Evolutionary conservation across 37 sponge, comb jelly and placozoan genomes (phyloP).

Genomic region (Halichondria panicea): DNA sequence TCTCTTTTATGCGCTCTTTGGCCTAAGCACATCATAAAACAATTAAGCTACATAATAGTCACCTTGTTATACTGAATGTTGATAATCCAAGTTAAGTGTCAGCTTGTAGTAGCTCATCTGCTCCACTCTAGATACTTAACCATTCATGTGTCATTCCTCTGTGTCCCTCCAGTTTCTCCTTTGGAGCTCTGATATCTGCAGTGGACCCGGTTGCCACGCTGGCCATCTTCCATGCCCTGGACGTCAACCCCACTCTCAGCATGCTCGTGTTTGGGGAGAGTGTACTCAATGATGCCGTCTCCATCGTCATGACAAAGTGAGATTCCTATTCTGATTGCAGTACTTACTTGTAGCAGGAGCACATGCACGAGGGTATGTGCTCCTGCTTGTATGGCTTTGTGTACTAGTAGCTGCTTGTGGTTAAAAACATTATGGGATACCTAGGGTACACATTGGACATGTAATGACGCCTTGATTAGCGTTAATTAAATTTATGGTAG

Average conservation of each 20-base stretch:
- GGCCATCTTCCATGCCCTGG: constrained; percentile 94
- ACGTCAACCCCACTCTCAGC: constrained; percentile 89
- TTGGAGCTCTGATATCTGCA: constrained; percentile 95
- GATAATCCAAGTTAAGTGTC: too few species aligned
- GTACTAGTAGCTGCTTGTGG: not conserved
- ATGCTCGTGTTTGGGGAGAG: constrained; percentile 99
- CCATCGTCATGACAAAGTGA: constrained; percentile 96
- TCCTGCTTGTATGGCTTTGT: not conserved
- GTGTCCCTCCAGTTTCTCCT: constrained; percentile 75
- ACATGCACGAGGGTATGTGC: not conserved
- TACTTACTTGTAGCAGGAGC: not conserved
- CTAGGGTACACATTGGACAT: not conserved
- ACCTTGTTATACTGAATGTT: too few species aligned
- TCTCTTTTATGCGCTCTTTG: too few species aligned
- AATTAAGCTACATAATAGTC: too few species aligned
- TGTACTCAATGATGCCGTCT: constrained; percentile 97
- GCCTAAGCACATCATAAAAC: too few species aligned
- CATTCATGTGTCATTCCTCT: too few species aligned
- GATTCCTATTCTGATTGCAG: not conserved
- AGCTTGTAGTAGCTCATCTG: too few species aligned
- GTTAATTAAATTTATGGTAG: not conserved
- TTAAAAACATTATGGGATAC: constrained; percentile 2
- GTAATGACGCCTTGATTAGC: not conserved
- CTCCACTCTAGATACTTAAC: too few species aligned
- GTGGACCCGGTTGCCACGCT: constrained; percentile 97